Base-by-base conservation (phyloP, 2,888 invertebrate species). In the Tortrix viridana region DNA sequence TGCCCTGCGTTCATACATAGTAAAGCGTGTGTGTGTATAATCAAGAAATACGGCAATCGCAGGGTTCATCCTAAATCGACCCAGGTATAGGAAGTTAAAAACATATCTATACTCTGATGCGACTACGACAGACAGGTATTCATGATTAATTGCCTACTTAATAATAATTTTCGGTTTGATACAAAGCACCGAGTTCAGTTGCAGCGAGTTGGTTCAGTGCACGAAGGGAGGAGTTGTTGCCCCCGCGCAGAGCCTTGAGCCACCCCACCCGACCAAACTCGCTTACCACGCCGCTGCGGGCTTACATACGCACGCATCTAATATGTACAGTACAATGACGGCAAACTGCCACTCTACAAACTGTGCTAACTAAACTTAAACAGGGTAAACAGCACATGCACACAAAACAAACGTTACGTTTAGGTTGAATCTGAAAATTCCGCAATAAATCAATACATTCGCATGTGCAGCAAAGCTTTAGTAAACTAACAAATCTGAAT, bases 171-270 rank as follows among this genome's bases (percentile, higher is more conserved):
- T 67, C 54, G 65, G 38, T 71, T 71, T 68, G 69, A 72, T 71
- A 76, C 73, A 76, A 73, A 72, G 73, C 71, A 71, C 70, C 67
- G 78, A 74, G 79, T 82, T 80, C 74, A 83, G 75, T 77, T 80
- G 77, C 74, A 79, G 65, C 60, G 55, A 49, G 65, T 79, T 79
- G 76, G 86, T 84, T 85, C 84, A 81, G 79, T 81, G 85, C 79
- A 83, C 85, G 84, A 79, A 82, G 78, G 82, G 80, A 82, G 81
- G 80, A 79, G 84, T 85, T 86, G 84, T 85, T 85, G 85, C 84
- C 84, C 84, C 81, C 81, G 74, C 70, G 71, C 69, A 68, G 70
- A 81, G 79, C 84, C 84, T 83, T 82, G 81, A 81, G 78, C 71
- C 74, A 76, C 77, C 76, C 77, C 76, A 71, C 70, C 73, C 73